phyloP scores from a whole-genome alignment of 2,888 invertebrate species.

The Tupiocoris notatus region DNA sequence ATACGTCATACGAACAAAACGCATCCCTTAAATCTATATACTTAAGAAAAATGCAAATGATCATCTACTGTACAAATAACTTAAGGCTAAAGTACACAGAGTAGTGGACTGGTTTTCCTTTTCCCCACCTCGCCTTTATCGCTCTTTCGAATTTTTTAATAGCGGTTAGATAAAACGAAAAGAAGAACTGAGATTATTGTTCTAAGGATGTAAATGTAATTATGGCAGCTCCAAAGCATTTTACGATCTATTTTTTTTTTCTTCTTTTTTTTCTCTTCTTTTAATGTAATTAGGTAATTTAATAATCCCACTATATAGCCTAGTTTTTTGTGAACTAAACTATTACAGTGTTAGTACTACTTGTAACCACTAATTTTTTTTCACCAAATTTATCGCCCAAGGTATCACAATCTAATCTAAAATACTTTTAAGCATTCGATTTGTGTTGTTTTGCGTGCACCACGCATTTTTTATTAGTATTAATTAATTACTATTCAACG shows the following conservation, averaged over 20 bases:
- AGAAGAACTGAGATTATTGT: constrained; percentile 32
- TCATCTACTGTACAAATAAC: constrained; percentile 39
- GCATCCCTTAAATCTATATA: constrained; percentile 46
- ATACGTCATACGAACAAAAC: constrained; percentile 41
- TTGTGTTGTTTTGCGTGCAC: constrained; percentile 45
- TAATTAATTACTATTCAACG: constrained; percentile 38
- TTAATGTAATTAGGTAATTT: constrained; percentile 40
- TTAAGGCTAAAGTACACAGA: constrained; percentile 40
- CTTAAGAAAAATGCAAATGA: constrained; percentile 34
- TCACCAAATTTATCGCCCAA: constrained; percentile 47
- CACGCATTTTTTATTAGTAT: constrained; percentile 40
- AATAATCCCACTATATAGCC: constrained; percentile 42
- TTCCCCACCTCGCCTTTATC: not conserved
- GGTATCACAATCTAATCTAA: constrained; percentile 48
- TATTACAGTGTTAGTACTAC: constrained; percentile 39
- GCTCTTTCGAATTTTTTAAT: constrained; percentile 9
- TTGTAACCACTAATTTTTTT: constrained; percentile 34
- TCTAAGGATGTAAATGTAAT: constrained; percentile 35
- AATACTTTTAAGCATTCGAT: constrained; percentile 48
- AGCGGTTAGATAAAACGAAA: constrained; percentile 9
- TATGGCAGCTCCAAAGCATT: constrained; percentile 49
- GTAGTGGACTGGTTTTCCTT: constrained; percentile 35
- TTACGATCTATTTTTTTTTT: constrained; percentile 40
- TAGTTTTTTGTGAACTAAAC: constrained; percentile 41
- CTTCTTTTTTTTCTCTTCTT: constrained; percentile 9